Percentiles rank a stretch among this genome's conserved stretches.
These are phyloP conservation scores for Pampusana beccarii DNA, from an alignment of 2,113 vertebrate species.

Conservation along the genomic window DNA sequence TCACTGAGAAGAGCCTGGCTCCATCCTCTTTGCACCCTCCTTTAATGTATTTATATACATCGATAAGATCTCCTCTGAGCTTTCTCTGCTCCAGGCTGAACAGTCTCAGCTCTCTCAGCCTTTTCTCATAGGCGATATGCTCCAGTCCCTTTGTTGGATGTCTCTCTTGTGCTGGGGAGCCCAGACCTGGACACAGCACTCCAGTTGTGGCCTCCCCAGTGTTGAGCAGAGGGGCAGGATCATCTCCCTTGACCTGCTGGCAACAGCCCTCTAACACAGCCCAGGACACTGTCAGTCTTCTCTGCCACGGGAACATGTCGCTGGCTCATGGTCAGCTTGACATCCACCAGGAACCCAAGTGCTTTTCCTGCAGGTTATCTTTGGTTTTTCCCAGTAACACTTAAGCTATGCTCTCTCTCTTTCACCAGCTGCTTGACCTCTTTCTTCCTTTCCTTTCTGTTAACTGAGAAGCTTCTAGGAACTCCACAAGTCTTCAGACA, in stretches of 20 bases:
- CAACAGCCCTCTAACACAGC: background rate
- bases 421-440: background rate
- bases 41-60: background rate
- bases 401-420: background rate
- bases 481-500: background rate
- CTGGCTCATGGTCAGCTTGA: background rate
- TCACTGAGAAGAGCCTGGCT: background rate
- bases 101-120: background rate
- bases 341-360: background rate
- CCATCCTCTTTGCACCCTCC: background rate
- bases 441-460: background rate
- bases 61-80: background rate
- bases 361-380: background rate
- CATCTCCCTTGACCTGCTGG: background rate
- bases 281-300: background rate
- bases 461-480: background rate
- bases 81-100: background rate
- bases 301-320: rapidly evolving
- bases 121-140: background rate
- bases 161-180: background rate
- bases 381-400: background rate
- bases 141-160: background rate
- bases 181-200: background rate
- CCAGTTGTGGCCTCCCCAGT: background rate
- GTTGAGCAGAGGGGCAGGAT: background rate